These are phyloP conservation scores for Pseudotriccus pelzelni DNA, from an alignment of 2,797 vertebrate species.

Conservation along the genomic window DNA sequence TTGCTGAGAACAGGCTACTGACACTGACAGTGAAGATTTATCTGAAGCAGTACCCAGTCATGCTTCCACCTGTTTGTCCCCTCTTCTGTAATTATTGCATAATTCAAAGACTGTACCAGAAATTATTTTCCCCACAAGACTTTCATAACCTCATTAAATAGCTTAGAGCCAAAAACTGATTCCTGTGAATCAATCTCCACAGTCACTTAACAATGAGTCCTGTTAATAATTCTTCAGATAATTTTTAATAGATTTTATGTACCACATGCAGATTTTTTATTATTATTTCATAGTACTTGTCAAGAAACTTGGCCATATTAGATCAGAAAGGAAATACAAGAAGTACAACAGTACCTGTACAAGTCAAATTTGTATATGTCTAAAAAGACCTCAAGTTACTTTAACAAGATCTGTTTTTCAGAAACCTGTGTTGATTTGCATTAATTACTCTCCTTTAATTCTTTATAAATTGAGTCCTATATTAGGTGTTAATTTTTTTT, in stretches of 20 bases:
- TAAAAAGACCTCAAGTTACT: background rate
- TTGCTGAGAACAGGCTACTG: background rate
- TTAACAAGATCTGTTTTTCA: background rate
- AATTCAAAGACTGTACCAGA: background rate
- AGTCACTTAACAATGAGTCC: background rate
- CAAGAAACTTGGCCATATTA: background rate
- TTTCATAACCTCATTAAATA: background rate
- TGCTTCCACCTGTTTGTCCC: background rate
- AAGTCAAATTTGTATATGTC: background rate
- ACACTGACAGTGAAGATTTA: background rate
- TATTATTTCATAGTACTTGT: background rate
- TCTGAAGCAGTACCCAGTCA: background rate
- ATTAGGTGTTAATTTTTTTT: background rate
- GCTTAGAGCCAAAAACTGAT: background rate
- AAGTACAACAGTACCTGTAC: background rate
- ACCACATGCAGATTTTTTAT: background rate
- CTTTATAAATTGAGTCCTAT: background rate
- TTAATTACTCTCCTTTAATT: background rate
- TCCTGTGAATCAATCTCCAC: background rate
- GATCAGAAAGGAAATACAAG: background rate
- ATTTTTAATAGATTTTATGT: background rate
- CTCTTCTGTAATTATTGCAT: background rate
- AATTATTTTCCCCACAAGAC: background rate
- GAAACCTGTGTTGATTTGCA: background rate
- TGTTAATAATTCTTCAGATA: background rate